A percentile compares a stretch with the other conserved stretches of the same genome.
phyloP scores from a whole-genome alignment of 2,888 invertebrate species.

The Halictus ligatus region DNA sequence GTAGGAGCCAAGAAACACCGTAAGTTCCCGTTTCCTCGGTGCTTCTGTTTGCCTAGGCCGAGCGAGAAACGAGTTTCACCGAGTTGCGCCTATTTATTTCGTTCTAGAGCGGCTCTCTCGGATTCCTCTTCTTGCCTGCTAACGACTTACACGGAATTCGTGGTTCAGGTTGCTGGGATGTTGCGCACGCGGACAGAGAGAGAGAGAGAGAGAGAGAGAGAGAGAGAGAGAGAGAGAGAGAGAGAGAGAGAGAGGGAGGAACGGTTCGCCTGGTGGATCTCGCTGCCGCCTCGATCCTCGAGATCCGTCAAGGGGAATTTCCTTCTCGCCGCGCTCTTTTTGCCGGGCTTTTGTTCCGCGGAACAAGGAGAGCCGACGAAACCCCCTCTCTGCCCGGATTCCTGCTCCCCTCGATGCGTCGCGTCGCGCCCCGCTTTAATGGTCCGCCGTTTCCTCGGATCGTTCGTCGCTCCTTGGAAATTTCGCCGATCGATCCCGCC shows the following conservation, averaged over 20 bases:
- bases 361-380: conserved; percentile 10
- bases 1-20: not conserved
- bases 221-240: not conserved
- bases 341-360: conserved; percentile 31
- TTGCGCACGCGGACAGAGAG: not conserved
- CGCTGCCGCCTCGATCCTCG: not conserved
- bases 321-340: conserved; percentile 33
- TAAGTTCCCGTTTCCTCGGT: conserved; percentile 11
- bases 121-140: conserved; percentile 18
- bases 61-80: conserved; percentile 42
- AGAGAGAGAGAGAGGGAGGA: not conserved
- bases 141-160: conserved; percentile 44
- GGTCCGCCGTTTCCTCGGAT: conserved; percentile 31
- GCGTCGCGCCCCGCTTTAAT: conserved; percentile 18
- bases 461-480: conserved; percentile 35
- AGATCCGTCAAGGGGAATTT: conserved; percentile 31
- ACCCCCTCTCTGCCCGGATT: conserved; percentile 20
- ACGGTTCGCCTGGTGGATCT: not conserved
- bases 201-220: not conserved
- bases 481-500: conserved; percentile 38
- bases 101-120: conserved; percentile 10
- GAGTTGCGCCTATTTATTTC: conserved; percentile 26
- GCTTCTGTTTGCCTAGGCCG: conserved; percentile 19
- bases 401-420: not conserved
- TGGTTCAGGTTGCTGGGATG: not conserved